Evolutionary conservation across 2,888 invertebrate species (phyloP).

Genomic region (Ormyrus pomaceus): DNA sequence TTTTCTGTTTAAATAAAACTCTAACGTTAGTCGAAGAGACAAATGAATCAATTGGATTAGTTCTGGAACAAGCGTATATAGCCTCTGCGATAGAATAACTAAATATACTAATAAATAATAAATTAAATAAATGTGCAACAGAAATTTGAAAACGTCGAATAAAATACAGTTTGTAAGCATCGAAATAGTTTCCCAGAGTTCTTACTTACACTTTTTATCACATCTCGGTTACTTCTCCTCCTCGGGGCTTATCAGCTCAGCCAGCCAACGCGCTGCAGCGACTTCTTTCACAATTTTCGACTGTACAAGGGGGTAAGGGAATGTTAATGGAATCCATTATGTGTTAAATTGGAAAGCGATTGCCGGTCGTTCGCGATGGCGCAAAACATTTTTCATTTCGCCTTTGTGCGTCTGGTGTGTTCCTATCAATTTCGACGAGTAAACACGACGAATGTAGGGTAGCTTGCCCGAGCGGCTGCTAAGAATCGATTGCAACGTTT

Average conservation of each 20-base stretch:
- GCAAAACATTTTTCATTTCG: constrained; percentile 39
- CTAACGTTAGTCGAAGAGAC: too few species aligned
- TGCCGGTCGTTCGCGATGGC: constrained; percentile 48
- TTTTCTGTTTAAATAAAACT: background rate
- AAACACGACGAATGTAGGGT: background rate
- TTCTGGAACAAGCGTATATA: too few species aligned
- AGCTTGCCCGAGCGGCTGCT: too few species aligned
- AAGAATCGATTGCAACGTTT: too few species aligned
- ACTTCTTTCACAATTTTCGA: background rate
- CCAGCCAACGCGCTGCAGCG: constrained; percentile 62
- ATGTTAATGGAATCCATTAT: constrained; percentile 72
- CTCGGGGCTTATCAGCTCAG: constrained; percentile 63
- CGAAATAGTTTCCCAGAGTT: constrained; percentile 66
- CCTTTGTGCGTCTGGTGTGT: constrained; percentile 21
- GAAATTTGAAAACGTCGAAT: too few species aligned
- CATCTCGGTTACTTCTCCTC: too few species aligned
- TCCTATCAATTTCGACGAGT: constrained; percentile 29
- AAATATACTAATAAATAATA: too few species aligned
- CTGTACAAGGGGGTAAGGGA: constrained; percentile 42
- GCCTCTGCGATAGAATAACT: too few species aligned
- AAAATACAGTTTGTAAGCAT: background rate
- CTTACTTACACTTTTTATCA: constrained; percentile 47
- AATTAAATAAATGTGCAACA: too few species aligned
- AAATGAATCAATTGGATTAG: too few species aligned
- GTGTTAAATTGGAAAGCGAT: constrained; percentile 70